These are phyloP conservation scores for Metalampra italica DNA, from an alignment of 2,888 invertebrate genomes.

Conservation along the genomic window DNA sequence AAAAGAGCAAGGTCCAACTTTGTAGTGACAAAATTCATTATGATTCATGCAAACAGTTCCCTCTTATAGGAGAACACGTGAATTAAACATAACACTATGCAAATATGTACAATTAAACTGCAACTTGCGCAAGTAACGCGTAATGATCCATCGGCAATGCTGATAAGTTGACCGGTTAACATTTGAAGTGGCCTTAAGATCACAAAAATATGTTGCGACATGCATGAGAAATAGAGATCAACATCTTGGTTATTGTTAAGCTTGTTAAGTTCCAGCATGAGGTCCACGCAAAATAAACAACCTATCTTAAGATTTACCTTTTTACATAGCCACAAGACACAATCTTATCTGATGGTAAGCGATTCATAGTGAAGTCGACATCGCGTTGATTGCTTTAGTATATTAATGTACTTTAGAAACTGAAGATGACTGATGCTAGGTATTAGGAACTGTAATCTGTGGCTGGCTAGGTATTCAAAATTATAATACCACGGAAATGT, in stretches of 20 bases:
- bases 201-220: slow-evolving; percentile 45
- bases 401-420: too few species aligned
- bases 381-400: too few species aligned
- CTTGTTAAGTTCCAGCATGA: neutral
- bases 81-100: slow-evolving; percentile 10
- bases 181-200: slow-evolving; percentile 62
- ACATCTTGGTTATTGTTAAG: slow-evolving; percentile 31
- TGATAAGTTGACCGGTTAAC: slow-evolving; percentile 56
- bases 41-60: neutral
- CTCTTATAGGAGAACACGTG: slow-evolving; percentile 1
- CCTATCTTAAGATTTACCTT: neutral
- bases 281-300: neutral
- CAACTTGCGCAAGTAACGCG: slow-evolving; percentile 37
- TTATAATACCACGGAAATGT: too few species aligned
- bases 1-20: too few species aligned
- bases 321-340: too few species aligned
- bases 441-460: too few species aligned
- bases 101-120: slow-evolving; percentile 19
- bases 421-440: too few species aligned
- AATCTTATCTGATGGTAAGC: too few species aligned
- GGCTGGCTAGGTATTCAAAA: too few species aligned
- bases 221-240: slow-evolving; percentile 26
- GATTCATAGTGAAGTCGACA: too few species aligned
- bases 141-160: slow-evolving; percentile 50
- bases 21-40: too few species aligned